Conservation (phyloP, 2,113 vertebrate genomes). For the Rhynchomys soricoides region DNA sequence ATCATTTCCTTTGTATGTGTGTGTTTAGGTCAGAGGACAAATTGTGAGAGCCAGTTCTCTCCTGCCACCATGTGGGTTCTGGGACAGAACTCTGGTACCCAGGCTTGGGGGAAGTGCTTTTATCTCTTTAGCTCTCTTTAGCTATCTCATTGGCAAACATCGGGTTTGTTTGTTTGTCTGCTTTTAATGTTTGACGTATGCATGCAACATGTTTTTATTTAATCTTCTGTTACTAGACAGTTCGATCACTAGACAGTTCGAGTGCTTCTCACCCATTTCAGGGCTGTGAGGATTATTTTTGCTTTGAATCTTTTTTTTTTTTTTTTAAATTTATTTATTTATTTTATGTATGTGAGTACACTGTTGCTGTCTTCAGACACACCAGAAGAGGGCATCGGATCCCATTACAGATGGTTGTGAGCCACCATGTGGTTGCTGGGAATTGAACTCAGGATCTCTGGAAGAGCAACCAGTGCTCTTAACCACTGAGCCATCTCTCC, state of each 20-base stretch:
- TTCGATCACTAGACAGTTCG: neutral
- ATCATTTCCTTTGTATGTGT: neutral
- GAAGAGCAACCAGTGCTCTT: too few species aligned
- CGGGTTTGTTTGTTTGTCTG: neutral
- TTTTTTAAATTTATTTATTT: too few species aligned
- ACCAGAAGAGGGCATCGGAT: too few species aligned
- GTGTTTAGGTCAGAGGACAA: neutral
- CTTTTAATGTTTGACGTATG: neutral
- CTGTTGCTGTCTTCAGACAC: too few species aligned
- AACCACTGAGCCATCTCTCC: too few species aligned
- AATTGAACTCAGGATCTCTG: too few species aligned
- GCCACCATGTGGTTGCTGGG: too few species aligned
- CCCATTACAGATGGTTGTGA: too few species aligned
- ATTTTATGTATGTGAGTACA: too few species aligned
- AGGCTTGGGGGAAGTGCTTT: neutral
- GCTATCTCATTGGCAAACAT: neutral
- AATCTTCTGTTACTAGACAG: neutral
- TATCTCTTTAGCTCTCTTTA: neutral
- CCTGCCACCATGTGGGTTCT: neutral
- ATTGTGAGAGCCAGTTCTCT: neutral
- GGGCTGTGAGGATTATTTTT: neutral
- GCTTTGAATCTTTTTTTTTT: too few species aligned
- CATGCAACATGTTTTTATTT: neutral
- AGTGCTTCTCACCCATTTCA: neutral
- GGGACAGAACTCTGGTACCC: neutral